Evolutionary conservation across 2,888 invertebrate species (phyloP), one percentile per base, ranked within the genome.

Genomic region (Cinara cedri): DNA sequence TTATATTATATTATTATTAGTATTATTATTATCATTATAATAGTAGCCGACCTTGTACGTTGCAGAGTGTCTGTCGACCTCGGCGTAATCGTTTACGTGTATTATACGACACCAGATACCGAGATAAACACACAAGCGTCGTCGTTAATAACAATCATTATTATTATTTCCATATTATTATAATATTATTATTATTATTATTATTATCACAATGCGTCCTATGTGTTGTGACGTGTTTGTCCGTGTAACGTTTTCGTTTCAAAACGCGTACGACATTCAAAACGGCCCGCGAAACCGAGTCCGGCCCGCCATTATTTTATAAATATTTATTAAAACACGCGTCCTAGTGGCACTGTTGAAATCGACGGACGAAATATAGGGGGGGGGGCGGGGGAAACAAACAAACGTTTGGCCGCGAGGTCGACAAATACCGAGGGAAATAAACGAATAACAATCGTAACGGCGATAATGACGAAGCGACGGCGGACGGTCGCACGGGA

Each of bases 41-140:
- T 34, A 54, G 54, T 19, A n/a, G 42, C 51, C 70, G 70, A 42
- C 70, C 70, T 70, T 54, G 70, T 54, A 26, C 8, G 34, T 8
- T 3, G 10, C 4, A 16, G n/a, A 8, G 21, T 34, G 42, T 21
- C 42, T 9, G 55, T 44, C 8, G 71, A 21, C 55, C 55, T 55
- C 70, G 55, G 55, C 21, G 68, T 14, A n/a, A 51, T 70, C 70
- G 55, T 42, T 14, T n/a, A 6, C 16, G 42, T 55, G 10, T 44
- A 44, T 44, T 44, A 46, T 49, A 55, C 55, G 42, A 42, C 16
- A 34, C 21, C 21, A 1, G 44, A 34, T 34, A 34, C n/a, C 34
- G 34, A 65, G 46, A 65, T 65, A 44, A 65, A 65, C 4, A 9
- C 16, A 8, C 34, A 16, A 13, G 4, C 21, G 1, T 19, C 34